A percentile compares a stretch with the other conserved stretches of the same genome.
phyloP scores from a whole-genome alignment of 2,797 vertebrate genomes.

The Acanthopagrus latus region DNA sequence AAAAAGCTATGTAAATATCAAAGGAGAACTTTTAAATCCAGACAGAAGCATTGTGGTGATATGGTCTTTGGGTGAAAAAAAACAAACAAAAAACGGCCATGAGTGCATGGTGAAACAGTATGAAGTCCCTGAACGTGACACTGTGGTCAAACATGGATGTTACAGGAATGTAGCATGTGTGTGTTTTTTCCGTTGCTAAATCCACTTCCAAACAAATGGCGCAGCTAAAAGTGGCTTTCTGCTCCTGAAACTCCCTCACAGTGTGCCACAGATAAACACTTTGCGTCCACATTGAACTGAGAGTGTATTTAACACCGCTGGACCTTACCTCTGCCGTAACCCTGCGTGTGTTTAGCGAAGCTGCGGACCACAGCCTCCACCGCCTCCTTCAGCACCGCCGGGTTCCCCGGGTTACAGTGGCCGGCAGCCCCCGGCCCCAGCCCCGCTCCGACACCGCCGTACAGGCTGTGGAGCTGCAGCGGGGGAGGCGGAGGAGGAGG shows the following conservation, averaged over 20 bases:
- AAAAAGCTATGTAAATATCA: background rate
- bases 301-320: no score
- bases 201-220: slow-evolving; percentile 61
- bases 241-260: slow-evolving; percentile 18
- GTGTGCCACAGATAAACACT: no score
- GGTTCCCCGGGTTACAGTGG: slow-evolving; percentile 86
- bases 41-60: background rate
- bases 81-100: background rate
- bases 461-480: slow-evolving; percentile 87
- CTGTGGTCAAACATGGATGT: background rate
- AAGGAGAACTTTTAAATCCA: background rate
- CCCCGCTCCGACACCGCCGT: slow-evolving; percentile 81
- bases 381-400: slow-evolving; percentile 93
- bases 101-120: background rate
- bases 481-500: slow-evolving; percentile 84
- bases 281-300: background rate
- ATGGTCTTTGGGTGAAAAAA: background rate
- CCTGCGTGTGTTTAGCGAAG: slow-evolving; percentile 98
- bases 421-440: slow-evolving; percentile 80
- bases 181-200: background rate
- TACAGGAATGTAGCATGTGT: slow-evolving; percentile 12
- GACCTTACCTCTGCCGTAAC: slow-evolving; percentile 93
- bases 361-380: slow-evolving; percentile 97
- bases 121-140: background rate
- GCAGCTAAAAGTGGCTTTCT: slow-evolving; percentile 57